Evolutionary conservation across 1,140 invertebrate species (phyloP), one percentile per base, ranked within the genome.

Genomic region (Heliothis virescens): DNA sequence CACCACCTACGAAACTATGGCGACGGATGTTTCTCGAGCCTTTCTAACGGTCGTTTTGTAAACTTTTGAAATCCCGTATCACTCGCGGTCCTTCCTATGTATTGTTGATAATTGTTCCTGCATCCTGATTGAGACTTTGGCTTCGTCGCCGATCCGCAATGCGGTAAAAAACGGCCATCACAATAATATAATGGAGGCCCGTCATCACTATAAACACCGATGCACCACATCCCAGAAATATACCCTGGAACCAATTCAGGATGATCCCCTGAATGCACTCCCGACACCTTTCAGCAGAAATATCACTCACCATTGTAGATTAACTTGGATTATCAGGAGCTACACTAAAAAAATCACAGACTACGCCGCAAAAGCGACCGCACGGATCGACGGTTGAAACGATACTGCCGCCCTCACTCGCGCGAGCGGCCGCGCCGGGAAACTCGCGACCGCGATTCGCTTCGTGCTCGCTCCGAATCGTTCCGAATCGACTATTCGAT

Each of bases 291-390:
- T 89, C 87, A 87, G 82, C 86, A 89, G 90, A 95, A 95, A 92
- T 88, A 92, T 86, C 91, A 95, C 95, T 95, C 94, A 96, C 95
- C 95, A 96, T 96, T 91, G 91, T 95, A 92, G 95, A 95, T 95
- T 95, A 94, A 95, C 91, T 94, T 94, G 93, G 95, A 95, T 95
- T 95, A 95, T 91, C 92, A 91, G 93, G 93, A 92, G 91, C 93
- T 95, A 95, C 94, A 94, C 93, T 95, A 95, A 95, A 92, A 83
- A 90, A 93, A 94, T 94, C 93, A 94, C 93, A 94, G 92, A 92
- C 90, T 91, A 94, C 90, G 94, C 91, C 92, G 91, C 92, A 92
- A 93, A 92, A 94, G 91, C 92, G 92, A 94, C 93, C 94, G 87
- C 90, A 94, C 95, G 89, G 92, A 94, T 91, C 91, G 91, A 95